Base-by-base conservation (phyloP, 2,113 vertebrate species). In the Procavia capensis region DNA sequence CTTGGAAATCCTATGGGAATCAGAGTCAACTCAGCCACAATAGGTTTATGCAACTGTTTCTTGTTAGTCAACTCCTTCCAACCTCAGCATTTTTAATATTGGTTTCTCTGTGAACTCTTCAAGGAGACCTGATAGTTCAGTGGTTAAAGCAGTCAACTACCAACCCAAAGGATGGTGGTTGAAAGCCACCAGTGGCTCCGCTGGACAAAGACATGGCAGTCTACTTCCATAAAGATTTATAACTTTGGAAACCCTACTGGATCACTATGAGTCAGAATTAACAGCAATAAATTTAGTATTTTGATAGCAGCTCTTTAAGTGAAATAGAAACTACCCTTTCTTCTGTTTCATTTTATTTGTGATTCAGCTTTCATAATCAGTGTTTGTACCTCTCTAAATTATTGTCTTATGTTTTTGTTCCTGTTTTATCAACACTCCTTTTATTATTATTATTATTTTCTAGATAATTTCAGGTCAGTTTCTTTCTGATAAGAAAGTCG, bases 401-500 rank as follows among this genome's bases (percentile, higher is more conserved):
- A 64, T 50, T 78, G 31, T 66, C 34, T n/a, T 83, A 2, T n/a
- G 5, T 84, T 63, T 45, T 6, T 72, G 4, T 50, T 88, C 31
- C 9, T 83, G 47, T 41, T n/a, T 59, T 47, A 36, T 89, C 31
- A 70, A n/a, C 43, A 1, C 57, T 79, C 20, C 19, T 63, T 94
- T 85, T 96, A 19, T 36, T 36, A 13, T 68, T 39, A 9, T 72
- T 14, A 96, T 80, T 54, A n/a, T 68, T 94, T 97, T 96, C 80
- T 95, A 99, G 99, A 99, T 99, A 39, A 99, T 99, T 98, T 99
- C 99, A 25, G 99, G 99, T 76, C 99, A 99, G 97, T 99, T 99
- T 96, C 99, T 99, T 96, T 99, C 99, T 3, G 99, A 99, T 97
- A 99, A 99, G 98, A 99, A 99, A 98, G 99, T 99, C 0, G 99